Conservation (phyloP, 2,888 invertebrate genomes). For the Bhutanitis thaidina region DNA sequence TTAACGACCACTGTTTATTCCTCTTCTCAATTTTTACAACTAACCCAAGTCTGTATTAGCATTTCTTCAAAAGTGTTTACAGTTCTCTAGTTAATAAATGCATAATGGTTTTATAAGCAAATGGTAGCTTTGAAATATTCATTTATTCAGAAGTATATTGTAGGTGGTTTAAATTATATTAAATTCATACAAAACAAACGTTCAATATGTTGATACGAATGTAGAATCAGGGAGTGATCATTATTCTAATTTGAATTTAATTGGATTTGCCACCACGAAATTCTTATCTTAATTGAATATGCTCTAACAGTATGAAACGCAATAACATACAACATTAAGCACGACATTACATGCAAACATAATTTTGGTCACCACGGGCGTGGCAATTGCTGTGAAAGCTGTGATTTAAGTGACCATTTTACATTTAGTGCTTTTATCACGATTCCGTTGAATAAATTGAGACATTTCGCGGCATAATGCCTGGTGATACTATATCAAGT, state of each 20-base stretch:
- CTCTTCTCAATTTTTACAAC: no score
- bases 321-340: conserved; percentile 41
- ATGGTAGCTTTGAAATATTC: no score
- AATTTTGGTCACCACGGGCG: conserved; percentile 50
- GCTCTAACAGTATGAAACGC: conserved; percentile 41
- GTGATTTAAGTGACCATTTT: conserved; percentile 60
- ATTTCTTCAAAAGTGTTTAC: no score
- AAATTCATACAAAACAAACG: no score
- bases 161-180: no score
- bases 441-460: conserved; percentile 60
- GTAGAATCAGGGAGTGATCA: neutral
- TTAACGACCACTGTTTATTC: no score
- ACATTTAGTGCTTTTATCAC: conserved; percentile 64
- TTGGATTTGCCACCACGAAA: conserved; percentile 2
- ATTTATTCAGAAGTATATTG: no score
- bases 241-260: conserved; percentile 1
- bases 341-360: conserved; percentile 57
- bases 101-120: no score
- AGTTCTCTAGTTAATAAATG: no score
- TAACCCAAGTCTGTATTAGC: no score
- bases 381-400: conserved; percentile 47
- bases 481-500: neutral
- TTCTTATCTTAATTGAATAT: conserved; percentile 29
- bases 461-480: conserved; percentile 39
- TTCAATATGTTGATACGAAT: no score